A percentile compares a stretch with the other conserved stretches of the same genome.
Conservation (phyloP, 2,113 vertebrate species). For the Dermatemys mawii region DNA sequence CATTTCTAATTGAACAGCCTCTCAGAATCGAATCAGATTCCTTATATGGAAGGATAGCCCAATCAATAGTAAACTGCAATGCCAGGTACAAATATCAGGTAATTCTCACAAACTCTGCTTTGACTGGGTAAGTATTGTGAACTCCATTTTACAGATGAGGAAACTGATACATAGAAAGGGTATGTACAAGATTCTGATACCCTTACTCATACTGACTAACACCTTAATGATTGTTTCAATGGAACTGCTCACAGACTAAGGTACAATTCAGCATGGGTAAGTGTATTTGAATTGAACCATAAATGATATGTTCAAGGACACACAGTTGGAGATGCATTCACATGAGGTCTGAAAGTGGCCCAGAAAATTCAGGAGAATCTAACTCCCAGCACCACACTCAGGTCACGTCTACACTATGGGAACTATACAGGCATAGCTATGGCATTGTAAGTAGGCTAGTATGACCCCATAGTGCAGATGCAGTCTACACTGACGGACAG, state of each 20-base stretch:
- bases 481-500: not conserved
- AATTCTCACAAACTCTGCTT: not conserved
- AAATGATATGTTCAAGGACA: not conserved
- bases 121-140: not conserved
- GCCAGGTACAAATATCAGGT: not conserved
- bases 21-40: not conserved
- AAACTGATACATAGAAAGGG: fast-evolving
- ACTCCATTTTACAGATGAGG: not conserved
- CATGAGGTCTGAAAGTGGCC: not conserved
- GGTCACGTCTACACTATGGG: not conserved
- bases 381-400: not conserved
- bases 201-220: not conserved
- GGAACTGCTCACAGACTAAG: not conserved
- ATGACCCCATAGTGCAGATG: not conserved
- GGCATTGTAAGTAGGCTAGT: not conserved
- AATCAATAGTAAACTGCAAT: not conserved
- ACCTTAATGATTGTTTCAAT: not conserved
- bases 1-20: not conserved
- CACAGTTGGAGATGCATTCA: not conserved
- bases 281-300: not conserved
- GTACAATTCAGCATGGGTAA: not conserved
- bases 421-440: not conserved
- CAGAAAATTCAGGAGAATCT: not conserved
- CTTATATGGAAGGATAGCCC: not conserved
- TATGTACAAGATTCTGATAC: no score